phyloP scores from a whole-genome alignment of 2,888 invertebrate genomes.

The Andrena flavipes region DNA sequence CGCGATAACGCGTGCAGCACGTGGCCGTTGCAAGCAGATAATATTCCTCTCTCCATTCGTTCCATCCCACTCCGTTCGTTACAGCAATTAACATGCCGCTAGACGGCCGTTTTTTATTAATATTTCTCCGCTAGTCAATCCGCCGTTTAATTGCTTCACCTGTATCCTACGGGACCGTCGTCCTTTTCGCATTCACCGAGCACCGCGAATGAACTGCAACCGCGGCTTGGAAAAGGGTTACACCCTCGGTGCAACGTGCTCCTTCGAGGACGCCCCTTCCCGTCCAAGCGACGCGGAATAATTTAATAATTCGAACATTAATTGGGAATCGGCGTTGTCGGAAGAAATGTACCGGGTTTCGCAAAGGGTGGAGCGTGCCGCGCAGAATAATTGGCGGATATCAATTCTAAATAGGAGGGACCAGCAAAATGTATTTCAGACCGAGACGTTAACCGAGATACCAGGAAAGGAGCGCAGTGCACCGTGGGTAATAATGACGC shows the following conservation, averaged over 20 bases:
- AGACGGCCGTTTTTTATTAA: conserved; percentile 37
- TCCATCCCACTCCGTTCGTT: neutral
- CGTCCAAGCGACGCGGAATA: conserved; percentile 42
- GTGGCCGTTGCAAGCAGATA: conserved; percentile 12
- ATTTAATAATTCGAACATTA: conserved; percentile 56
- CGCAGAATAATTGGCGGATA: neutral
- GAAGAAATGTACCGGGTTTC: neutral
- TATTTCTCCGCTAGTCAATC: conserved; percentile 38
- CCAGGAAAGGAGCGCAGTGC: neutral
- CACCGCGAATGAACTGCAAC: neutral
- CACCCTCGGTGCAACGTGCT: conserved; percentile 19
- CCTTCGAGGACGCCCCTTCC: neutral
- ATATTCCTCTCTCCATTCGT: conserved; percentile 23
- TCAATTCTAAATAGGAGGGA: neutral
- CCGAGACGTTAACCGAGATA: too few relatives aligned
- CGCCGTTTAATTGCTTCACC: conserved; percentile 52
- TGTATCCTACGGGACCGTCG: conserved; percentile 12
- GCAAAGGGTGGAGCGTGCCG: neutral
- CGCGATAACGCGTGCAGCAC: conserved; percentile 42
- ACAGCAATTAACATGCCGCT: conserved; percentile 32
- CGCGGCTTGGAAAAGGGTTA: conserved; percentile 26
- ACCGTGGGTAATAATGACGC: neutral
- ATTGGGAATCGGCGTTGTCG: conserved; percentile 31
- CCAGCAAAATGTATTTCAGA: too few relatives aligned
- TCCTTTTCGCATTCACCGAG: conserved; percentile 37